Percentiles rank a stretch among this genome's conserved stretches.
Conservation (phyloP, 2,888 invertebrate species). For the Volucella zonaria region DNA sequence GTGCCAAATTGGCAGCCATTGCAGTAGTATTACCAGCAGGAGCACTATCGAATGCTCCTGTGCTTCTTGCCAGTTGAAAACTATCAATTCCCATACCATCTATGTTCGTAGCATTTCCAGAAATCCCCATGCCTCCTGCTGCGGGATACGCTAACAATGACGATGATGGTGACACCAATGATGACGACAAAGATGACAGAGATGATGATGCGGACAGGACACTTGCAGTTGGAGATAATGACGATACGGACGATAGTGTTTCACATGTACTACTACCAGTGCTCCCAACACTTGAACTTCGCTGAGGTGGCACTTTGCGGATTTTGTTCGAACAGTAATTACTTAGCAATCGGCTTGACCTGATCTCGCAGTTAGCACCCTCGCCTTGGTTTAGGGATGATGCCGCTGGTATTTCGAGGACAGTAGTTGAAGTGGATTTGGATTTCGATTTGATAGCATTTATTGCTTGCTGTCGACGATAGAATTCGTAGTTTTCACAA, state of each 20-base stretch:
- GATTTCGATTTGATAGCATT: conserved; percentile 56
- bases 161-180: conserved; percentile 44
- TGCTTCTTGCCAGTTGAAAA: conserved; percentile 44
- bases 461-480: conserved; percentile 35
- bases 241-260: conserved; percentile 79
- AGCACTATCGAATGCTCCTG: conserved; percentile 38
- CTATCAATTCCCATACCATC: conserved; percentile 58
- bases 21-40: conserved; percentile 76
- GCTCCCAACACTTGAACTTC: conserved; percentile 81
- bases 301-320: conserved; percentile 66
- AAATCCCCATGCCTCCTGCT: conserved; percentile 31
- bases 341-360: conserved; percentile 74
- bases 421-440: conserved; percentile 40
- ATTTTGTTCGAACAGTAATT: conserved; percentile 76
- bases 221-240: conserved; percentile 77
- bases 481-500: conserved; percentile 52
- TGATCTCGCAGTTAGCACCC: conserved; percentile 46
- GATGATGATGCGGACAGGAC: conserved; percentile 60
- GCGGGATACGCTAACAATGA: conserved; percentile 48
- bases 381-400: conserved; percentile 30
- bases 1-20: conserved; percentile 82
- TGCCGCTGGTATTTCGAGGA: conserved; percentile 67
- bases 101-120: conserved; percentile 23
- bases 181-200: conserved; percentile 66
- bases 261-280: conserved; percentile 81